Evolutionary conservation across 2,113 vertebrate species (phyloP).

Genomic region (Nipponia nippon): DNA sequence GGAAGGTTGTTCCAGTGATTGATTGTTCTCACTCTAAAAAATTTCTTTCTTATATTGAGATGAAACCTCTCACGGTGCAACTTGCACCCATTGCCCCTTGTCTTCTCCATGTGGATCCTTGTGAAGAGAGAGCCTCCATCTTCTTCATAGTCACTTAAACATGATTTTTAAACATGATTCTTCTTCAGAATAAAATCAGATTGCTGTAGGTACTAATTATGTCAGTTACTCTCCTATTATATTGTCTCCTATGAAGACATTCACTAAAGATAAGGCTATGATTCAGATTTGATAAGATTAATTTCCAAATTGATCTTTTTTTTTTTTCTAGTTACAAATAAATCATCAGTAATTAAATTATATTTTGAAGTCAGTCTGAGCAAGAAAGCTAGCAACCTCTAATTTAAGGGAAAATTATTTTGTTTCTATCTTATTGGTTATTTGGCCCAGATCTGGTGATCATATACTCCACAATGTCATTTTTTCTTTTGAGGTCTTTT

Average conservation of each 20-base stretch:
- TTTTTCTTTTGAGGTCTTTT: background rate
- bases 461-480: background rate
- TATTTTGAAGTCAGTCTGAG: background rate
- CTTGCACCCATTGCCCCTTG: background rate
- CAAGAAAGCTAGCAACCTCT: background rate
- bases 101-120: background rate
- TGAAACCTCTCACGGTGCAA: background rate
- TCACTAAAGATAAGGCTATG: background rate
- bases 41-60: background rate
- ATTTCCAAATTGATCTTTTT: background rate
- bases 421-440: background rate
- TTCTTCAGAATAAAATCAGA: background rate
- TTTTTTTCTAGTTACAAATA: background rate
- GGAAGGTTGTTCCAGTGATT: no score
- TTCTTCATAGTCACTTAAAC: background rate
- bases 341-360: background rate
- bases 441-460: background rate
- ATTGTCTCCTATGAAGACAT: background rate
- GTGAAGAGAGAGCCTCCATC: background rate
- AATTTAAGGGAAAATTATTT: background rate
- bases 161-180: background rate
- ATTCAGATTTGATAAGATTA: background rate
- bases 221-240: background rate
- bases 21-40: no score
- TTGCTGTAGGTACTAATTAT: background rate